Base-by-base conservation (phyloP, 2,888 invertebrate genomes). In the Agrilus cyanescens region DNA sequence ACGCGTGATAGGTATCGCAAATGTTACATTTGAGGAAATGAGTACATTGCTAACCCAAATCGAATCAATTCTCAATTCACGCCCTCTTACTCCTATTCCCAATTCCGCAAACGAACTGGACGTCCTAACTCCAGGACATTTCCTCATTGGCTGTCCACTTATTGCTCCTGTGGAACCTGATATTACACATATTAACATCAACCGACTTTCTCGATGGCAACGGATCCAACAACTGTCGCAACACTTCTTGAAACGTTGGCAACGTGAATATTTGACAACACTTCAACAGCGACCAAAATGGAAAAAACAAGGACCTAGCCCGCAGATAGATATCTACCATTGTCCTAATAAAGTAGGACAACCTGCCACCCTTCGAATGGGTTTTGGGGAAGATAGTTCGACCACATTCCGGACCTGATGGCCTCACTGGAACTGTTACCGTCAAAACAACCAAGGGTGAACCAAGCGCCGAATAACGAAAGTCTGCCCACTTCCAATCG, bases 51-150 rank as follows among this genome's bases (percentile, higher is more conserved):
- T 50, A n/a, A 41, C 31, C 20, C 51, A 53, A 32, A 47, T 52
- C n/a, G 50, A 53, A 45, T 46, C 47, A 16, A 40, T 46, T n/a
- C 32, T 54, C 2, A 53, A 52, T 36, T 54, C 52, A 10, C 32
- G 49, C n/a, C 47, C 50, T 13, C 29, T 51, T 12, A 45, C 38
- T 32, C 47, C 47, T 14, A 10, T 44, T 32, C 39, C 51, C 25
- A 13, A 33, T 44, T 37, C 48, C 35, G 38, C 46, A 30, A 37
- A 43, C 14, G 40, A 46, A n/a, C 14, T 47, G 7, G 15, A 33
- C 4, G 18, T 34, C 14, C 38, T 53, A 7, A 53, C 50, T 7
- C 53, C 51, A 12, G 45, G 43, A 1, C 48, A 50, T 43, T 48
- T 46, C 31, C 37, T 44, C 12, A 38, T 44, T 35, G 46, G 49